Base-by-base conservation (phyloP, 2,888 invertebrate species). In the Hyppa rectilinea region DNA sequence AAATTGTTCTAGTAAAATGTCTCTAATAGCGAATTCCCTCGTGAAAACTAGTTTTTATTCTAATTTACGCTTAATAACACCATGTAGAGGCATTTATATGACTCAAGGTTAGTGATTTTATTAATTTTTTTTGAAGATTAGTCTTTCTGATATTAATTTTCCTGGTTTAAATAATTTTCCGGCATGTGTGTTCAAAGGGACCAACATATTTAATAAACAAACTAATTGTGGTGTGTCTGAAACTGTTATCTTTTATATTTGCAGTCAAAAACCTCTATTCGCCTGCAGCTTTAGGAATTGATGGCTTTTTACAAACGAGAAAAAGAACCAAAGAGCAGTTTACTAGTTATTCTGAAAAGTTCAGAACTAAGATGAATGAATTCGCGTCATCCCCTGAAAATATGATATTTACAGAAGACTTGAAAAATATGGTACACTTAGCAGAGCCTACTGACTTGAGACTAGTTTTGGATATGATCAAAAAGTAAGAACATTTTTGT, bases 321-420 rank as follows among this genome's bases (percentile, higher is more conserved):
- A 96, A 96, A 52, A 95, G 92, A 79, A 92, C 96, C 0, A 96
- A 96, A 61, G 93, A 95, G 26, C 97, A 97, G 87, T 97, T 98
- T 90, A 82, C 91, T 2, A 96, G 96, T 86, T 96, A 97, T 80
- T 88, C 95, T 40, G 97, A 97, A 0, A 97, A 97, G 77, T 98
- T 98, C 89, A 96, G 96, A 71, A 84, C 89, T 0, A 98, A 98
- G 93, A 98, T 98, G 98, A 90, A 86, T 17, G 96, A 97, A 64
- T 97, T 97, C 89, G 92, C 97, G 0, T 83, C 91, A 4, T 94
- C 96, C 23, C 91, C 96, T 0, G 96, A 96, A 75, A 97, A 96
- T 81, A 97, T 98, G 96, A 96, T 98, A 78, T 98, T 98, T 87
- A 98, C 98, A 9, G 98, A 98, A 93, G 98, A 98, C 92, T 93